A percentile compares a stretch with the other conserved stretches of the same genome.
Evolutionary conservation across 2,888 invertebrate species (phyloP).

Genomic region (Rotaria magnacalcarata): DNA sequence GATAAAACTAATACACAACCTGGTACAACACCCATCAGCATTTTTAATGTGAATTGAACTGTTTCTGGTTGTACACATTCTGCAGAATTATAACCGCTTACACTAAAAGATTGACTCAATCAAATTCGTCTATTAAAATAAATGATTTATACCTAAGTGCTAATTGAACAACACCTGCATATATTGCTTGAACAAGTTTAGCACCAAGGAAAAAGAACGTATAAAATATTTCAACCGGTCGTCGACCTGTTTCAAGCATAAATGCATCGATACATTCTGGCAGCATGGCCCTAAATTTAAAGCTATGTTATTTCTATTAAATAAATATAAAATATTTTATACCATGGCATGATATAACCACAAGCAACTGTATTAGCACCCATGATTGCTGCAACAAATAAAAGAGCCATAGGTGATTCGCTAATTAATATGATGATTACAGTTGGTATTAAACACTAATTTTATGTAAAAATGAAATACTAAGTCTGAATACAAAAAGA

Average conservation of each 20-base stretch:
- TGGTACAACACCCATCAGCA: not conserved
- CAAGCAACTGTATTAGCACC: constrained; percentile 11
- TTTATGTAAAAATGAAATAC: not conserved
- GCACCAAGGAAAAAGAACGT: constrained; percentile 45
- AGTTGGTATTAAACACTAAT: not conserved
- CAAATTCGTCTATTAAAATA: not conserved
- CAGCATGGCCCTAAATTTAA: constrained; percentile 27
- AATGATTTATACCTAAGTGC: constrained; percentile 19
- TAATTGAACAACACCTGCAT: constrained; percentile 37
- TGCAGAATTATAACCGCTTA: not conserved
- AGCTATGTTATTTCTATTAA: not conserved
- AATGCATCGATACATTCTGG: constrained; percentile 43
- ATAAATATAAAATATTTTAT: not conserved
- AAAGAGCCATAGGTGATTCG: not conserved
- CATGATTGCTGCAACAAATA: not conserved
- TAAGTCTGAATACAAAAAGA: too few relatives aligned
- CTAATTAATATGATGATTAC: not conserved
- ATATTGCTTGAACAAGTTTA: constrained; percentile 43
- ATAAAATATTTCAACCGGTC: constrained; percentile 42
- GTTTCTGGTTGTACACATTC: not conserved
- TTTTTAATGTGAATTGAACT: not conserved
- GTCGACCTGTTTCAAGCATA: constrained; percentile 35
- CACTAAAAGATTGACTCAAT: not conserved
- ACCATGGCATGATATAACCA: constrained; percentile 14
- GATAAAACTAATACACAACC: not conserved